Conservation (phyloP, 2,113 vertebrate species). For the Apodemus sylvaticus region DNA sequence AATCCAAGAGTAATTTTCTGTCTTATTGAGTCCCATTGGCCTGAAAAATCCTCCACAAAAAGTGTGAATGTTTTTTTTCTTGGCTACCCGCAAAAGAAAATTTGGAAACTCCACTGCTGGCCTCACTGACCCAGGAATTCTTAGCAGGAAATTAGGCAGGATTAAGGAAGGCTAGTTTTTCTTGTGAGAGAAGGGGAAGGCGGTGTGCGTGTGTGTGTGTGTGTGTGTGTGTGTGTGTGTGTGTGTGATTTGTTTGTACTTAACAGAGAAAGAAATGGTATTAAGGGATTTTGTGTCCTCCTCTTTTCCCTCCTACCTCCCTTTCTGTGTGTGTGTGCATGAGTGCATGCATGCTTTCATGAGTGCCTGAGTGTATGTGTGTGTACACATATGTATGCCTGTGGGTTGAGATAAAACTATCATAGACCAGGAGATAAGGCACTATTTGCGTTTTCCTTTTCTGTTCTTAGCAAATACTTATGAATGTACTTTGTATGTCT, state of each 20-base stretch:
- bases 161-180: slow-evolving; percentile 4
- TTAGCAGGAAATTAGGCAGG: slow-evolving; percentile 51
- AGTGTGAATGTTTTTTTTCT: not conserved
- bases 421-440: not conserved
- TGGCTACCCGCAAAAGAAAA: not conserved
- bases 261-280: slow-evolving; percentile 44
- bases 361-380: not conserved
- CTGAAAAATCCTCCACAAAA: slow-evolving; percentile 5
- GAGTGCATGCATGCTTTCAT: too few species aligned
- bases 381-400: not conserved
- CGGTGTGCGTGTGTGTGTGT: too few species aligned
- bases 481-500: not conserved
- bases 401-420: not conserved
- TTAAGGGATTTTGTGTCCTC: not conserved
- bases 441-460: not conserved
- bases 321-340: not conserved
- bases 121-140: slow-evolving; percentile 21
- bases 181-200: not conserved
- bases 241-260: slow-evolving; percentile 33
- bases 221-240: too few species aligned
- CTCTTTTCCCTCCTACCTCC: not conserved
- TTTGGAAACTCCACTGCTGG: not conserved
- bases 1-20: slow-evolving; percentile 6
- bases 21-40: not conserved
- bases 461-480: slow-evolving; percentile 15